Evolutionary conservation across 2,888 invertebrate genomes (phyloP), one percentile per base, ranked within the genome.

Genomic region (Philopedon plagiatum): DNA sequence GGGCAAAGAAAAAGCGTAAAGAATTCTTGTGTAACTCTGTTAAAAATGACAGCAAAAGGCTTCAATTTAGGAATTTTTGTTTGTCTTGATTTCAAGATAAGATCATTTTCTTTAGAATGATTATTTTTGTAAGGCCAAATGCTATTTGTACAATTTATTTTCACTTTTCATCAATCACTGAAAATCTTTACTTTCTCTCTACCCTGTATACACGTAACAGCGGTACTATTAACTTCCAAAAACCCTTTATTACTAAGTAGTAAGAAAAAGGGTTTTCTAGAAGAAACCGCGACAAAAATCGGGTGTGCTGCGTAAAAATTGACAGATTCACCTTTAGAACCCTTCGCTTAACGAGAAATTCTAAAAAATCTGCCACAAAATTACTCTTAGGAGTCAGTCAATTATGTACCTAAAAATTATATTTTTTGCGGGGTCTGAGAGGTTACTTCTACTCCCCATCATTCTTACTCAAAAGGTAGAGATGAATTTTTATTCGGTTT

Each of bases 291-390:
- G 80, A 80, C 81, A 74, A 46, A 46, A 72, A 78, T 80, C 78
- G 77, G 79, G 78, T 75, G 46, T 70, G 51, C 72, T 71, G 78
- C 78, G 78, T 79, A 78, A 79, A 79, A 78, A 79, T 67, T 72
- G 80, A 78, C 80, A 80, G 60, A 76, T 77, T 80, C 76, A 3
- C 46, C 66, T 76, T 57, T 56, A 71, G 61, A 60, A 60, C n/a
- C 41, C 68, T 57, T 41, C 29, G 8, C 29, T 39, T 18, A 1
- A 4, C 51, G 15, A 65, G n/a, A 61, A 34, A 63, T 26, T 67
- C 56, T 75, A 75, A 75, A 76, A 74, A 80, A 78, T 77, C 75
- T 80, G 78, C 79, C 78, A 66, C 66, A 78, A 79, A 78, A 75
- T 74, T 76, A 78, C 79, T 77, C 78, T 72, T 72, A 65, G 62